Evolutionary conservation across 2,113 vertebrate genomes (phyloP), one percentile per base, ranked within the genome.

Genomic region (Nibea albiflora): DNA sequence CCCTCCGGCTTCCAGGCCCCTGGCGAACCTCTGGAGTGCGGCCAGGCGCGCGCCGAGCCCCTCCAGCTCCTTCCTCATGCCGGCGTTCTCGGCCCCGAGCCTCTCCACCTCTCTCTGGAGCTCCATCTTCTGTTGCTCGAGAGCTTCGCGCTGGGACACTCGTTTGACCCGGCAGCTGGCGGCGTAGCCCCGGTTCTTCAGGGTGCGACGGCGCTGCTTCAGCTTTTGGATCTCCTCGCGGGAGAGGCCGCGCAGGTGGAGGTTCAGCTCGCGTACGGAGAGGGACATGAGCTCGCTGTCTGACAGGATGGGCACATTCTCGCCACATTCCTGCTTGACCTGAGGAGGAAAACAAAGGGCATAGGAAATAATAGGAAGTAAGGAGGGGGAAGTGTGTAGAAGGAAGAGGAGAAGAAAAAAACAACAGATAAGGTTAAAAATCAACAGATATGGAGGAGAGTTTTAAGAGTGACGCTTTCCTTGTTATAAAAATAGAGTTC

Each of bases 201-300:
- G 93, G 3, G 98, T 99, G 86, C 98, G 97, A 0, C 98, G 95
- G 0, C 98, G 96, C 94, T 99, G 98, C 94, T 99, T 99, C 84
- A 99, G 94, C 94, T 98, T 98, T 87, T 99, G 96, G 62, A 99
- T 97, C 87, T 99, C 98, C 65, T 99, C 98, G 28, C 98, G 97
- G 0, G 97, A 97, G 76, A 99, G 94, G 83, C 98, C 98, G 1
- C 98, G 97, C 35, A 99, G 95, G 93, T 98, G 98, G 92, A 98
- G 96, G 94, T 99, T 99, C 90, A 99, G 89, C 95, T 99, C 98
- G 31, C 98, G 96, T 74, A 99, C 98, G 0, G 98, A 97, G 92
- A 99, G 97, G 76, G 97, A 98, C 95, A 99, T 98, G 93, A 99
- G 97, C 95, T 99, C 97, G 73, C 97, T 96, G 31, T 99, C 98